These are phyloP conservation scores for Scaptomyza parva DNA, from an alignment of 2,888 invertebrate genomes.

Conservation along the genomic window DNA sequence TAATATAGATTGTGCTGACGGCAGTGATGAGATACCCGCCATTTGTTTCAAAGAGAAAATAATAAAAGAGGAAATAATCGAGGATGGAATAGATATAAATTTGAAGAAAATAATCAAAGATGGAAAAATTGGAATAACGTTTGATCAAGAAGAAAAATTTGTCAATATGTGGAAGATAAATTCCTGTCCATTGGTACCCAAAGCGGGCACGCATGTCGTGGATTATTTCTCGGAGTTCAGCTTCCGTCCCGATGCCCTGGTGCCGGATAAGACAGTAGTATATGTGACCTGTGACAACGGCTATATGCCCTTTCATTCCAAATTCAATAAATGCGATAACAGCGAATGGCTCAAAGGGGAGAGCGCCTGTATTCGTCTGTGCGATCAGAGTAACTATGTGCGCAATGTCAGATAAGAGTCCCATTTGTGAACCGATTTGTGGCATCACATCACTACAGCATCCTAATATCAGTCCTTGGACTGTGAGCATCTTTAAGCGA, in stretches of 20 bases:
- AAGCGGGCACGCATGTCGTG: background rate
- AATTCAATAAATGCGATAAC: conserved; percentile 20
- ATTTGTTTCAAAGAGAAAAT: conserved; percentile 16
- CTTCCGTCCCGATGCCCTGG: conserved; percentile 8
- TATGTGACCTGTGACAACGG: conserved; percentile 13
- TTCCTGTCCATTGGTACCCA: background rate
- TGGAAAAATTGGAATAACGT: too few species aligned
- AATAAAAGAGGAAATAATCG: too few species aligned
- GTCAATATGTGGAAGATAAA: background rate
- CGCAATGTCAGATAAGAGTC: conserved; percentile 28
- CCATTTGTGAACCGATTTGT: conserved; percentile 70
- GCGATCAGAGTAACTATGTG: conserved; percentile 5
- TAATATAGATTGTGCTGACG: conserved; percentile 43
- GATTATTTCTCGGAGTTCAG: conserved; percentile 1
- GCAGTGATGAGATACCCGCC: conserved; percentile 32
- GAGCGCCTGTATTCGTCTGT: conserved; percentile 4
- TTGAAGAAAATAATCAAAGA: too few species aligned
- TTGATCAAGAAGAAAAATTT: too few species aligned
- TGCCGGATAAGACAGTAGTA: conserved; percentile 26
- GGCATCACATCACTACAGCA: conserved; percentile 48
- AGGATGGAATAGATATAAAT: too few species aligned
- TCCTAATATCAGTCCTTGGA: conserved; percentile 72
- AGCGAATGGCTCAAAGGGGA: conserved; percentile 7
- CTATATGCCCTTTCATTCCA: conserved; percentile 1
- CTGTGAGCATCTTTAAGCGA: conserved; percentile 38